Base-by-base conservation (phyloP, 2,113 vertebrate genomes). In the Pygoscelis antarcticus region DNA sequence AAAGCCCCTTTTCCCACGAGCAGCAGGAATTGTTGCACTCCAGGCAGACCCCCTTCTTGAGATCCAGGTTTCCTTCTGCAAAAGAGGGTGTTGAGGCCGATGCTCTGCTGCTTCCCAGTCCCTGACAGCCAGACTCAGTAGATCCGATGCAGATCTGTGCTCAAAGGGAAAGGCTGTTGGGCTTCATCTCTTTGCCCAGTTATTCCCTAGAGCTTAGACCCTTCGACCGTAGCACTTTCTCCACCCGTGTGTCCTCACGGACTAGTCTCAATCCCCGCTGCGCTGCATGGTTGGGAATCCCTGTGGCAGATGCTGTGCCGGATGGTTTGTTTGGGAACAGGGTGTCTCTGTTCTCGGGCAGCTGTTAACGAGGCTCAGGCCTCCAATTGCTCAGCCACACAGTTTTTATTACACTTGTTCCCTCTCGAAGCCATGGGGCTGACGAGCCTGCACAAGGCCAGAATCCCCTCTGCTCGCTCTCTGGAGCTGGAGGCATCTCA, bases 171-270 rank as follows among this genome's bases (percentile, higher is more conserved):
- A 34, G 29, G 55, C 46, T 25, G 5, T 15, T 38, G 68, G 60
- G 46, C 65, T 49, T 34, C 36, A 1, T 4, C 34, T 46, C 49
- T 54, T 16, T 7, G 8, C 15, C 17, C 12, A 10, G 11, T 42
- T 40, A 6, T n/a, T 78, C 76, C 57, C 52, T 18, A 6, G n/a
- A 68, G 68, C 19, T 70, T 13, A 47, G 38, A 32, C 13, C n/a
- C n/a, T 29, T 52, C 0, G 0, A 13, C 8, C 1, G 0, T 2
- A 20, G 58, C 3, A 1, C 22, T 61, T 81, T 18, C 64, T 25
- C 42, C 62, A 12, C 52, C 58, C n/a, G 0, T 2, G n/a, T 19
- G 20, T 30, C 51, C 25, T 40, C 42, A 42, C 6, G 15, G n/a
- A 6, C 40, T 29, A 1, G 34, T 5, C 40, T 22, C 19, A 0